Conservation (phyloP, 1,140 invertebrate genomes). For the Centruroides sculpturatus region DNA sequence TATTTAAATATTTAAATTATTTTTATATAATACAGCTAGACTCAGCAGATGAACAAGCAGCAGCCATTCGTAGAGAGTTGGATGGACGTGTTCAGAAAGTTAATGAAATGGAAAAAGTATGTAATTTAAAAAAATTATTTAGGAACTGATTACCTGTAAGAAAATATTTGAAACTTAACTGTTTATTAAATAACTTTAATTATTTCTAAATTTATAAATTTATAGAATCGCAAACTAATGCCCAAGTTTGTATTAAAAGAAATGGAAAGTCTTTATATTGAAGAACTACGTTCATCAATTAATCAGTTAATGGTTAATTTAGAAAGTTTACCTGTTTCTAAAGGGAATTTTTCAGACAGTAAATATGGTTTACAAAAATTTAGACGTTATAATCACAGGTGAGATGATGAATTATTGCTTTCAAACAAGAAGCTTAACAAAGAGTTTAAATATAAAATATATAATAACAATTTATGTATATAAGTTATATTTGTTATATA, state of each 20-base stretch:
- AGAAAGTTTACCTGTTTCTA: slow-evolving; percentile 95
- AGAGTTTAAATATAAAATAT: too few relatives aligned
- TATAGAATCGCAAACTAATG: slow-evolving; percentile 89
- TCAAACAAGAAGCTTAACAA: too few relatives aligned
- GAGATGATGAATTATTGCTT: slow-evolving; percentile 17
- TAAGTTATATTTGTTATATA: too few relatives aligned
- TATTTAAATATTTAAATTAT: background rate
- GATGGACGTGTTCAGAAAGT: slow-evolving; percentile 93
- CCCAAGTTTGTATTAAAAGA: slow-evolving; percentile 99
- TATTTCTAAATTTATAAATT: too few relatives aligned
- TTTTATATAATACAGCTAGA: slow-evolving; percentile 54
- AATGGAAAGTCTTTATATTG: slow-evolving; percentile 98
- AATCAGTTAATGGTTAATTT: slow-evolving; percentile 97
- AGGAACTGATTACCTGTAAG: too few relatives aligned
- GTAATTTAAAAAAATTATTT: background rate
- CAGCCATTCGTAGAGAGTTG: slow-evolving; percentile 93
- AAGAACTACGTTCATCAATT: slow-evolving; percentile 94
- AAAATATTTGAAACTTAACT: too few relatives aligned
- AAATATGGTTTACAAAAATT: slow-evolving; percentile 92
- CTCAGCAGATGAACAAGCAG: slow-evolving; percentile 98
- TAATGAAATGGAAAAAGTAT: slow-evolving; percentile 90
- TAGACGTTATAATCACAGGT: slow-evolving; percentile 93
- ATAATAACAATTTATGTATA: too few relatives aligned
- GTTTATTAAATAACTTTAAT: too few relatives aligned
- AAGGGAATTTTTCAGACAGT: slow-evolving; percentile 80